Conservation (phyloP, 2,797 vertebrate genomes). For the Tauraco hartlaubi region DNA sequence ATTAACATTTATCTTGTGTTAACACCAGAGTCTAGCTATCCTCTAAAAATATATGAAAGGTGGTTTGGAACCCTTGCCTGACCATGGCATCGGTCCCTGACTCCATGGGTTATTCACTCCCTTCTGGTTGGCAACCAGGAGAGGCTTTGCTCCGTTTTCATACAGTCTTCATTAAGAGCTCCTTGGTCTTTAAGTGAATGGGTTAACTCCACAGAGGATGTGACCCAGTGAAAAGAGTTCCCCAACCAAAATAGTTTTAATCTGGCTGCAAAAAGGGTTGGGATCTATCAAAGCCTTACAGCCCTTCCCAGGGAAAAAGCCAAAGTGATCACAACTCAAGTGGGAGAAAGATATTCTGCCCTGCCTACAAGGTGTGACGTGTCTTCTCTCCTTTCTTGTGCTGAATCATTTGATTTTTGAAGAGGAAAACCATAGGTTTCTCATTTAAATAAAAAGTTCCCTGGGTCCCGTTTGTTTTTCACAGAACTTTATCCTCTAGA, state of each 20-base stretch:
- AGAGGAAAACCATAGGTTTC: neutral
- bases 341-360: neutral
- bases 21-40: neutral
- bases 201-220: neutral
- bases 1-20: neutral
- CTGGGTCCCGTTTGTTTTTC: neutral
- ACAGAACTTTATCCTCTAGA: neutral
- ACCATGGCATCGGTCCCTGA: neutral
- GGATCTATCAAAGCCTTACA: neutral
- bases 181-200: neutral
- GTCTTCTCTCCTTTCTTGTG: neutral
- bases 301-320: neutral
- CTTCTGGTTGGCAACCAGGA: neutral
- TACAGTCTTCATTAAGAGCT: neutral
- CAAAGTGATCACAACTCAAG: neutral
- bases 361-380: neutral
- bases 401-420: neutral
- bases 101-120: neutral
- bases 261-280: neutral
- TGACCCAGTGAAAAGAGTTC: neutral
- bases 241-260: neutral
- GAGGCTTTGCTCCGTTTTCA: neutral
- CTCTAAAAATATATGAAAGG: neutral
- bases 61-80: neutral
- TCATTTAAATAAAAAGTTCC: neutral